Evolutionary conservation across 2,113 vertebrate species (phyloP).

Genomic region (Thunnus maccoyii): DNA sequence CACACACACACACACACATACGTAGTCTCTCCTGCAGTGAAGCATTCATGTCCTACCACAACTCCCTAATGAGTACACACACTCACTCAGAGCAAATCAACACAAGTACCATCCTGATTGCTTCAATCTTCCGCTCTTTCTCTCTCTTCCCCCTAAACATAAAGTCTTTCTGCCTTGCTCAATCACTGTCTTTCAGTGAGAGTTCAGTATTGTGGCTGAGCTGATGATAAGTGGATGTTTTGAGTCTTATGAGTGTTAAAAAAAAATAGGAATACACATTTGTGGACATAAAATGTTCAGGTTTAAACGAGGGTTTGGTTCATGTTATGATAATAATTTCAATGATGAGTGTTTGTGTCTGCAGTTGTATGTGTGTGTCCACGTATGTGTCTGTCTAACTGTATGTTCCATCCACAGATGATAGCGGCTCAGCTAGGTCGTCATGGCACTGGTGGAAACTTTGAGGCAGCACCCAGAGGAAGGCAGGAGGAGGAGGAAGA

Average conservation of each 20-base stretch:
- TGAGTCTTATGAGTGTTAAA: too few species aligned
- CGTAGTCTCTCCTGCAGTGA: background rate
- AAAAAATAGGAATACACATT: too few species aligned
- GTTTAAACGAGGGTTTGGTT: too few species aligned
- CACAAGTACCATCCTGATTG: slow-evolving; percentile 22
- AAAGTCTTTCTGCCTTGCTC: slow-evolving; percentile 5
- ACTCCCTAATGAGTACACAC: slow-evolving; percentile 37
- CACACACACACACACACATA: slow-evolving; percentile 14
- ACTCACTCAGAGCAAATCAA: slow-evolving; percentile 28
- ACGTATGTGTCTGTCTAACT: slow-evolving; percentile 16
- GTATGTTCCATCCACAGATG: slow-evolving; percentile 25
- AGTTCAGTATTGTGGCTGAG: background rate
- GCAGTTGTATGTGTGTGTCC: slow-evolving; percentile 8
- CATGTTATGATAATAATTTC: too few species aligned
- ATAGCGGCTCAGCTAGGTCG: slow-evolving; percentile 43
- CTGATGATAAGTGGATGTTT: background rate
- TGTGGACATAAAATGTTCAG: too few species aligned
- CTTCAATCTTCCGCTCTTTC: slow-evolving; percentile 19
- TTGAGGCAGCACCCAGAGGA: slow-evolving; percentile 39
- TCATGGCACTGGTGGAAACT: slow-evolving; percentile 65
- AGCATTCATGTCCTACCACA: slow-evolving; percentile 23
- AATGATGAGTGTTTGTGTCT: background rate
- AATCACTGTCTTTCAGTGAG: slow-evolving; percentile 8
- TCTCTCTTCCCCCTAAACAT: slow-evolving; percentile 5
- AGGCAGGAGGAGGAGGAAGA: slow-evolving; percentile 33